Evolutionary conservation across 2,888 invertebrate genomes (phyloP).

Genomic region (Drosophila falleni): DNA sequence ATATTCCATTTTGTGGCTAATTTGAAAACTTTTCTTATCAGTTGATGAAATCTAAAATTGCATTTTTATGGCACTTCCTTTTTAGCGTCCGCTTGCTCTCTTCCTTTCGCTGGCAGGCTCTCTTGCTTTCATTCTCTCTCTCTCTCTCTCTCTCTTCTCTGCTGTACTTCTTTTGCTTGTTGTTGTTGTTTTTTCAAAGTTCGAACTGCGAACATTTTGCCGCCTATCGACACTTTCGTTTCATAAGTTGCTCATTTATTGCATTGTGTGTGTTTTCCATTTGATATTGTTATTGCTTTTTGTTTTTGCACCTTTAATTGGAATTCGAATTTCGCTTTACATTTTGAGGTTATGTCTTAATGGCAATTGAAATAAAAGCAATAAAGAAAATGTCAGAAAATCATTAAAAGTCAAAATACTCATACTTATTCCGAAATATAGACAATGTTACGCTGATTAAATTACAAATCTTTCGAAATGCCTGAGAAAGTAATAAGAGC

Average conservation of each 20-base stretch:
- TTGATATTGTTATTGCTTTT: conserved; percentile 40
- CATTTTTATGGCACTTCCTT: conserved; percentile 82
- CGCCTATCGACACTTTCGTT: conserved; percentile 77
- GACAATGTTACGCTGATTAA: conserved; percentile 72
- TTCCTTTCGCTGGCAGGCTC: conserved; percentile 3
- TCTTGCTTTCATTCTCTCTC: conserved; percentile 10
- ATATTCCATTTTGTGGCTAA: conserved; percentile 77
- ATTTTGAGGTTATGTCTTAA: conserved; percentile 44
- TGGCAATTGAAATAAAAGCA: conserved; percentile 41
- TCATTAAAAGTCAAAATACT: conserved; percentile 36
- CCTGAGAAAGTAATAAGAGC: conserved; percentile 45
- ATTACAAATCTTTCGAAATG: conserved; percentile 56
- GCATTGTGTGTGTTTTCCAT: conserved; percentile 25
- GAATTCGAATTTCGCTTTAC: conserved; percentile 23
- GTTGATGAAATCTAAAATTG: conserved; percentile 82
- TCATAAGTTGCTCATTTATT: conserved; percentile 69
- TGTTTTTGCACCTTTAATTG: conserved; percentile 39
- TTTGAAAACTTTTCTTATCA: conserved; percentile 82
- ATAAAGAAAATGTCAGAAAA: conserved; percentile 48
- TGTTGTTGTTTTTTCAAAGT: conserved; percentile 17
- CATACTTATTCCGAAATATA: conserved; percentile 8
- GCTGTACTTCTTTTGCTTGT: conserved; percentile 1
- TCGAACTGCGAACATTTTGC: conserved; percentile 38
- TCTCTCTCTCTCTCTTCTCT: conserved; percentile 10
- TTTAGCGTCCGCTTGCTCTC: conserved; percentile 32